Conservation (phyloP, 2,888 invertebrate species). For the Drosophila glabriapex region DNA sequence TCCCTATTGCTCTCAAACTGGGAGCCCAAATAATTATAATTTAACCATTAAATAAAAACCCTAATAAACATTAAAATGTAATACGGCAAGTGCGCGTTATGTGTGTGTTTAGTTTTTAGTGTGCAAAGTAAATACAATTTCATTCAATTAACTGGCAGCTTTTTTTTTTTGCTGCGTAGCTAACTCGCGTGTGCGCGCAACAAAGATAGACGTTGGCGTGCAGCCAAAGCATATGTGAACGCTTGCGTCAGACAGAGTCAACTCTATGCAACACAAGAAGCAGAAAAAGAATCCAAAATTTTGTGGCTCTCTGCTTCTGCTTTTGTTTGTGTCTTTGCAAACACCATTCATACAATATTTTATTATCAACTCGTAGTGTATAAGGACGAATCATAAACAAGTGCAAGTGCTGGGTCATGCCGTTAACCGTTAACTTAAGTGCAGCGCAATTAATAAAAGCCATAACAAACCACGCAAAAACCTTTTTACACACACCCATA, state of each 20-base stretch:
- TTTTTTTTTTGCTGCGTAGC: conserved; percentile 70
- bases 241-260: conserved; percentile 55
- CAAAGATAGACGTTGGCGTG: conserved; percentile 63
- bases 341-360: conserved; percentile 71
- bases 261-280: conserved; percentile 54
- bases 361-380: conserved; percentile 39
- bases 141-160: conserved; percentile 61
- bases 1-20: conserved; percentile 57
- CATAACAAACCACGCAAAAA: conserved; percentile 59
- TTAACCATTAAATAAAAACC: conserved; percentile 36
- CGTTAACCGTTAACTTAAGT: conserved; percentile 13
- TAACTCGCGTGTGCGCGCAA: conserved; percentile 51
- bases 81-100: conserved; percentile 31
- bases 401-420: conserved; percentile 16
- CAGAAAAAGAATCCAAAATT: conserved; percentile 75
- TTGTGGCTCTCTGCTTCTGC: conserved; percentile 75
- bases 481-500: conserved; percentile 12
- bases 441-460: conserved; percentile 41
- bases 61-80: conserved; percentile 47
- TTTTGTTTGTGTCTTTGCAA: conserved; percentile 77
- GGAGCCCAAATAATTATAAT: conserved; percentile 45
- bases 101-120: conserved; percentile 41
- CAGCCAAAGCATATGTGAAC: conserved; percentile 54
- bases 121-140: conserved; percentile 52
- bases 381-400: conserved; percentile 33